Base-by-base conservation (phyloP, 2,113 vertebrate species). In the Falcunculus frontatus region DNA sequence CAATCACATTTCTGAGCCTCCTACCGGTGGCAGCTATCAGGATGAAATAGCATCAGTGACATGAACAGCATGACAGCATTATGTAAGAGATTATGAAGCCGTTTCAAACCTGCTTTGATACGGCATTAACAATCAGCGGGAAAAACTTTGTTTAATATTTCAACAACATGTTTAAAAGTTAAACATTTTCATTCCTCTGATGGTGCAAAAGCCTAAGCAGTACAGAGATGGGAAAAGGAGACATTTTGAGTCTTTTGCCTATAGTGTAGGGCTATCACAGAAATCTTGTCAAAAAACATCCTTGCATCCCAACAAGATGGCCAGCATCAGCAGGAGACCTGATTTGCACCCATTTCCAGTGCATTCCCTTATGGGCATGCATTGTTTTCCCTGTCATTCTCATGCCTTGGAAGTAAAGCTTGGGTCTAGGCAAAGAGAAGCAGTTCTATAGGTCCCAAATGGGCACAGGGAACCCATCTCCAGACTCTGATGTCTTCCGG, bases 61-160 rank as follows among this genome's bases (percentile, higher is more conserved):
- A 94, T 6, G 44, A 95, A 78, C 92, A 95, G 95, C 75, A 67
- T 92, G 96, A 96, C 90, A 88, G 76, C 79, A 83, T 96, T 96
- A 96, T 93, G 90, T 88, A 96, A 96, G 79, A 95, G 72, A 94
- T 96, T 94, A 88, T 88, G 93, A 96, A 88, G 92, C 79, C 11
- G 27, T 92, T 94, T 96, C 85, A 85, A 94, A 78, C 59, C 47
- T 91, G 35, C 87, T 97, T 95, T 96, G 92, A 95, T 96, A 88
- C 6, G 7, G 68, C 87, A 91, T 93, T 93, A 95, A 84, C 55
- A 85, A 95, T 93, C 96, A 95, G 79, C 3, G 0, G 87, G 82
- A 57, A 96, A 93, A 95, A 90, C 75, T 94, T 91, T 81, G 77
- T 94, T 96, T 86, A 96, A 96, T 93, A 95, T 97, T 96, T 96